phyloP scores from a whole-genome alignment of 2,113 vertebrate genomes.

The Mesocricetus auratus region DNA sequence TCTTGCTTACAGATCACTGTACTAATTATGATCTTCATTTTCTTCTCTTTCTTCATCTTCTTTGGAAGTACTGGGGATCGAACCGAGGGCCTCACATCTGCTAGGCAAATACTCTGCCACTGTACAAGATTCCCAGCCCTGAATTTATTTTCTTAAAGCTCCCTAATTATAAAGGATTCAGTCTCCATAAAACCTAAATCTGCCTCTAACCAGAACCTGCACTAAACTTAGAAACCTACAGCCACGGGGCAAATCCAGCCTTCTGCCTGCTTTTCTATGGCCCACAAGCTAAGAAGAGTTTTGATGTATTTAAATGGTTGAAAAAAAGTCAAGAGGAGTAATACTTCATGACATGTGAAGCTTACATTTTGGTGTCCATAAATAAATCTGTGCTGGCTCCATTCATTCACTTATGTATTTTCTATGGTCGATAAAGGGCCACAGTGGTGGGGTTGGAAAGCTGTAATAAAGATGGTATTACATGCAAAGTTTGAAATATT shows the following conservation, averaged over 20 bases:
- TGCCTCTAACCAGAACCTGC: background rate
- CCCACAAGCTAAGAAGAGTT: background rate
- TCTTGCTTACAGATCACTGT: background rate
- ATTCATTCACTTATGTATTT: background rate
- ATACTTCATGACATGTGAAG: background rate
- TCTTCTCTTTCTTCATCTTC: background rate
- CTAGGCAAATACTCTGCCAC: background rate
- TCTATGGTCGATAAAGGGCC: background rate
- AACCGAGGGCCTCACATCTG: background rate
- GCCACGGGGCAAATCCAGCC: background rate
- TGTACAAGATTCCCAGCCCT: background rate
- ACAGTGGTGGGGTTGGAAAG: background rate
- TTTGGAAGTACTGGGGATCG: background rate
- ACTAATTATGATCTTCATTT: background rate
- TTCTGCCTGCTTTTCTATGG: background rate
- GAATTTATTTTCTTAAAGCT: background rate
- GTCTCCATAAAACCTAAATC: background rate
- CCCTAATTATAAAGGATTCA: background rate
- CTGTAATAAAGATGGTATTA: background rate
- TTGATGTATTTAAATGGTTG: conserved; percentile 39
- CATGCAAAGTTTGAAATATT: background rate
- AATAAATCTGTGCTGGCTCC: background rate
- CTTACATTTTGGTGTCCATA: background rate
- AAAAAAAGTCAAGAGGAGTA: conserved; percentile 23
- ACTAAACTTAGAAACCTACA: background rate